Base-by-base conservation (phyloP, 2,797 vertebrate genomes). In the Molothrus aeneus region DNA sequence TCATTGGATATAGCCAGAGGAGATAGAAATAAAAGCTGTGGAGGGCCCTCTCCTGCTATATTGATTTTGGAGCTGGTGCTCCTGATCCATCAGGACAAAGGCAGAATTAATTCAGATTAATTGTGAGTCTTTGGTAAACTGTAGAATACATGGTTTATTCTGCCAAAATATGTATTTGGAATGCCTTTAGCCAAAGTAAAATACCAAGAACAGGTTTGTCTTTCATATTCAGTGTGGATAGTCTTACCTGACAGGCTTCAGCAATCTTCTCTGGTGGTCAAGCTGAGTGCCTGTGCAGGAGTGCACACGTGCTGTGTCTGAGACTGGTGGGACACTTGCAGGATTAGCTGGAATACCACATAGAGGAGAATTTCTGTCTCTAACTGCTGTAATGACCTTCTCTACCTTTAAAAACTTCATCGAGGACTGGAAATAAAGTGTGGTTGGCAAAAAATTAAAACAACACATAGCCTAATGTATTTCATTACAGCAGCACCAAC, bases 221-320 rank as follows among this genome's bases (percentile, higher is more conserved):
- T 60, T 60, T 68, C 21, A 10, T 64, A 28, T 53, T 77, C 56
- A 13, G 24, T 21, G 17, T 50, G 10, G 20, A 0, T 18, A 21
- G 45, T n/a, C 11, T 65, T 59, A 45, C 18, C 24, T 72, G 59
- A 17, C 2, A 17, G 57, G 11, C n/a, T 90, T 79, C 24, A 32
- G 69, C 36, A 74, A 6, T 32, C 48, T 60, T 81, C 45, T 92
- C 20, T 60, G 40, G 18, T 50, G 66, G 32, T 43, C 17, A 25
- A 22, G 36, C 51, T 53, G 42, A 78, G 53, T 57, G 40, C 7
- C 8, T 61, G 11, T 24, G 42, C 45, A n/a, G 47, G 21, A 65
- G 4, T 0, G 1, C 22, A 1, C 1, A 4, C 8, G 9, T 53
- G 31, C 25, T 57, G 42, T 10, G 14, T 42, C 65, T 38, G 40